Evolutionary conservation across 2,113 vertebrate genomes (phyloP).

Genomic region (Tonatia bakeri): DNA sequence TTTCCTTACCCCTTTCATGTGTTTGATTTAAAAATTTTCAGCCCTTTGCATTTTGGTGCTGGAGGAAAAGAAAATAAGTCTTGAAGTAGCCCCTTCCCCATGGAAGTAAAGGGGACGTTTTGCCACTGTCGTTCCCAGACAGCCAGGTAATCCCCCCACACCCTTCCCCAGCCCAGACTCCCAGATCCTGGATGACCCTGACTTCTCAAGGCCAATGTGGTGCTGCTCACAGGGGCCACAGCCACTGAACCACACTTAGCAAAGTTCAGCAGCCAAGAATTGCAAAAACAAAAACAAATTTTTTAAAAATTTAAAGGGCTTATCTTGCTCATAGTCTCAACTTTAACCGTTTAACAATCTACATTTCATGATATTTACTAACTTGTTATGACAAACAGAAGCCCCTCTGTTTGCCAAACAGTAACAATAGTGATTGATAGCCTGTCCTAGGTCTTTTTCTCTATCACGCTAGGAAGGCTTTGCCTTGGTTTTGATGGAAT

Average conservation of each 20-base stretch:
- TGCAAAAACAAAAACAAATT: background rate
- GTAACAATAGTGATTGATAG: background rate
- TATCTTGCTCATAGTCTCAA: background rate
- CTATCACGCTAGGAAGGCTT: background rate
- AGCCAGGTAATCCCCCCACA: background rate
- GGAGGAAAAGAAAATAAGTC: background rate
- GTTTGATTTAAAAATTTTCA: background rate
- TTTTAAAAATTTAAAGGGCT: background rate
- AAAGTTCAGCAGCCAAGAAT: background rate
- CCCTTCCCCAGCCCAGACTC: background rate
- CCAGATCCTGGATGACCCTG: background rate
- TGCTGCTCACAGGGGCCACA: background rate
- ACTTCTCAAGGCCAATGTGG: background rate
- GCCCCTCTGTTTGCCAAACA: background rate
- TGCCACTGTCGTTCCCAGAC: background rate
- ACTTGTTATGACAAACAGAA: background rate
- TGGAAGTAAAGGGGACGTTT: background rate
- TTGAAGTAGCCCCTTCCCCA: background rate
- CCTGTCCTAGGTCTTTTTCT: background rate
- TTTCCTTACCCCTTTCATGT: background rate
- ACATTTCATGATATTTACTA: background rate
- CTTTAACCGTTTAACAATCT: background rate
- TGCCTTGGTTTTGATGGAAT: background rate
- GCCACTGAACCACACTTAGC: background rate
- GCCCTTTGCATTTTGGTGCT: background rate